Evolutionary conservation across 92 coral and sea anemone genomes (phyloP), one percentile per base, ranked within the genome.

Genomic region (Diadumene lineata): DNA sequence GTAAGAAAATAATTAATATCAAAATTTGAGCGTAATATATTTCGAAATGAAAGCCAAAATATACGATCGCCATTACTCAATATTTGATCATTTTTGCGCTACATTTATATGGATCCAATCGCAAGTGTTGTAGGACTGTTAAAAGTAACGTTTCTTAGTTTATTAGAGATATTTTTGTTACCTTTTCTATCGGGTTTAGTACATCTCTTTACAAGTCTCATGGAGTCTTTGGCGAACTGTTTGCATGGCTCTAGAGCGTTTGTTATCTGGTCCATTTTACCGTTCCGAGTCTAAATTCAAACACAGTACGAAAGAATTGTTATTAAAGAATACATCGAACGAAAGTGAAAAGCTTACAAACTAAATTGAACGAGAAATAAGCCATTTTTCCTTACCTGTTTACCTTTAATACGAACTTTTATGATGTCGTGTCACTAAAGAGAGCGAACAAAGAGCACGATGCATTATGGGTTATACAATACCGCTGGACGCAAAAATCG

Each of bases 171-270:
- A n/a, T n/a, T n/a, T n/a, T n/a, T n/a, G n/a, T n/a, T n/a, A 92
- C 98, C 98, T 91, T 94, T 94, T 84, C 98, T 88, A 44, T 94
- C 98, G 26, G 98, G 98, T 74, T 94, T 94, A 75, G 98, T 94
- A 53, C 98, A 94, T 77, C 98, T 92, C 73, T 94, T 94, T 16
- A 94, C 98, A 28, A 94, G 87, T 87, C 98, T 82, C 91, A 94
- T 83, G 10, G 98, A 94, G 78, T 94, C 98, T 73, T 94, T 94
- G 60, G 98, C 98, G 86, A 94, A 94, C 79, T 91, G 93, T 70
- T 94, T 94, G 82, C 98, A 94, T 34, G 98, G 98, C 65, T 94
- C 97, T 0, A 94, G 81, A 21, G 97, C 92, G 79, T 84, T 92
- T 21, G 90, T 82, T 22, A 94, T 94, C 82, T 94, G 98, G 83